Evolutionary conservation across 2,888 invertebrate genomes (phyloP), one percentile per base, ranked within the genome.

Genomic region (Lycia hirtaria): DNA sequence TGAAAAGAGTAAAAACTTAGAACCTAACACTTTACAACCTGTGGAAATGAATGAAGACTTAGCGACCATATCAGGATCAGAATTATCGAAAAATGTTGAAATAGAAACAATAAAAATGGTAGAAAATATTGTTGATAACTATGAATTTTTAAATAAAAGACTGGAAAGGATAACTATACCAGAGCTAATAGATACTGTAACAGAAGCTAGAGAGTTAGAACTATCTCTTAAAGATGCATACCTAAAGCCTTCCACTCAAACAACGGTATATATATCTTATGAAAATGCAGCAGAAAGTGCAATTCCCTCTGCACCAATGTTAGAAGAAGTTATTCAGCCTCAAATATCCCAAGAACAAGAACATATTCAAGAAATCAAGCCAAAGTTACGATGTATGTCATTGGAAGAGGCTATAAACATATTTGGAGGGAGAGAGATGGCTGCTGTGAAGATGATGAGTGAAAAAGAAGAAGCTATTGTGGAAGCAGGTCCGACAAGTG

Each of bases 231-330:
- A 45, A 2, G 15, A 47, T 28, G 40, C 56, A 19, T 56, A 50
- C 20, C 20, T 56, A 17, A 28, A 12, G 28, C 17, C 26, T 7
- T 14, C 40, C 2, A 28, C 10, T 6, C 17, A 35, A 45, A 12
- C 5, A n/a, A 32, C 3, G 15, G 33, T 35, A 48, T 35, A 45
- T 26, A 26, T 20, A 17, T 10, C 17, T 37, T 10, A 33, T 45
- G 45, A 44, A 20, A 20, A 24, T 57, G 12, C 17, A n/a, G 15
- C 35, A 35, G 71, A 72, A 54, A 58, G 65, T 56, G 20, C 62
- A 15, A n/a, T 56, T 26, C 91, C 91, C 19, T 86, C 90, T 28
- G 91, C 91, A 4, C 91, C 91, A 12, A 59, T 81, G 20, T 75
- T 85, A 58, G 80, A 82, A 49, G 78, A 76, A 50, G 64, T 71